Evolutionary conservation across 2,888 invertebrate genomes (phyloP), one percentile per base, ranked within the genome.

Genomic region (Augiades crinisus): DNA sequence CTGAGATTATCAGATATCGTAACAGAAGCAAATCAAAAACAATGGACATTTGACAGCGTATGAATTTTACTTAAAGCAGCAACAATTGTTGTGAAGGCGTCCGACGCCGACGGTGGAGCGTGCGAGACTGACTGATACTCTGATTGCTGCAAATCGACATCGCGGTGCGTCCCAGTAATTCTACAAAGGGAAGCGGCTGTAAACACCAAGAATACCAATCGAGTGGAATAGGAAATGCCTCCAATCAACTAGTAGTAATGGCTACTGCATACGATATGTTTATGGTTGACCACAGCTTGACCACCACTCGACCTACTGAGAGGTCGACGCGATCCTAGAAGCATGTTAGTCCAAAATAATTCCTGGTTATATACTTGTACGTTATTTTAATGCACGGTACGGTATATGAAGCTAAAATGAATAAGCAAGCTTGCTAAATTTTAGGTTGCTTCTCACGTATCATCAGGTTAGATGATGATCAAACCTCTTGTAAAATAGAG

Each of bases 101-200:
- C 59, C 67, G 60, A 54, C 56, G 62, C 22, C 12, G 7, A 33
- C 66, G 60, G 62, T 58, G 67, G 69, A 59, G 61, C 66, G 66
- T 65, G 65, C 65, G 65, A 69, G 67, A 78, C 78, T 78, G 73
- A 69, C 71, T 68, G 64, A 52, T 37, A n/a, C 30, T 5, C 0
- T n/a, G n/a, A n/a, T n/a, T n/a, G n/a, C n/a, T n/a, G n/a, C n/a
- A n/a, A n/a, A n/a, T n/a, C n/a, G n/a, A n/a, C n/a, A n/a, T n/a
- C n/a, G n/a, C 12, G 30, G n/a, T 56, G 54, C 55, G 54, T 52
- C 52, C 58, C 27, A 30, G 43, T 41, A 27, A 12, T 41, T 27
- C 41, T 27, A 38, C 38, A 22, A 10, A 40, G 41, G 49, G 49
- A 49, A 49, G 33, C 5, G 41, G 24, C n/a, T 22, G 49, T 49